These are phyloP conservation scores for Loriculus beryllinus DNA, from an alignment of 2,797 vertebrate species.

Conservation along the genomic window DNA sequence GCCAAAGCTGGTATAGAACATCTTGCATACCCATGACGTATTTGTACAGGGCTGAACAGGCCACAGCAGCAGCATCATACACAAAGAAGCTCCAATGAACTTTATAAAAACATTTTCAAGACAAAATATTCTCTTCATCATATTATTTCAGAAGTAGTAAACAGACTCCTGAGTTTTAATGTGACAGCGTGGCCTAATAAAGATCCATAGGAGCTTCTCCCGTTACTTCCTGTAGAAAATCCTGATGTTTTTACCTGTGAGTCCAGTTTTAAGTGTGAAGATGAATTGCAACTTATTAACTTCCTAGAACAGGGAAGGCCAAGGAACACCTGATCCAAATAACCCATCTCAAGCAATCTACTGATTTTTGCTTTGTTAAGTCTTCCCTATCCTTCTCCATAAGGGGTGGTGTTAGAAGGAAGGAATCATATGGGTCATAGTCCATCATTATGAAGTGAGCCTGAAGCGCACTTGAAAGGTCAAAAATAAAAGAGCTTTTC, in stretches of 20 bases:
- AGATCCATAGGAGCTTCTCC: not conserved
- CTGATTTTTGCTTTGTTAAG: not conserved
- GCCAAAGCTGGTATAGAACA: not conserved
- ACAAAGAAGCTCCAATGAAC: not conserved
- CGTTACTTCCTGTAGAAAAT: not conserved
- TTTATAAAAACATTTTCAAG: not conserved
- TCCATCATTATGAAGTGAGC: not conserved
- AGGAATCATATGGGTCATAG: accelerated
- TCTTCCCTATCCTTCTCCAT: not conserved
- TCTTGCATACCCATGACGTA: accelerated
- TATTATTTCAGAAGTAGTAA: not conserved
- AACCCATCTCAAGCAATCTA: not conserved
- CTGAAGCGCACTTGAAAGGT: not conserved
- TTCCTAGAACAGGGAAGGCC: not conserved
- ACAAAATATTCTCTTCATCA: not conserved
- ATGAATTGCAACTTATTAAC: not conserved
- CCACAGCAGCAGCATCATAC: not conserved
- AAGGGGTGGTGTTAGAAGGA: not conserved
- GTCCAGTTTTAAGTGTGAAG: not conserved
- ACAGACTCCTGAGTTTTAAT: not conserved
- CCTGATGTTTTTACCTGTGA: not conserved
- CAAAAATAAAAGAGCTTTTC: not conserved
- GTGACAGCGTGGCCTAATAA: not conserved
- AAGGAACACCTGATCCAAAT: not conserved
- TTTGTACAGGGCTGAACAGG: not conserved